These are phyloP conservation scores for Agrilus biguttatus DNA, from an alignment of 2,888 invertebrate species.

Conservation along the genomic window DNA sequence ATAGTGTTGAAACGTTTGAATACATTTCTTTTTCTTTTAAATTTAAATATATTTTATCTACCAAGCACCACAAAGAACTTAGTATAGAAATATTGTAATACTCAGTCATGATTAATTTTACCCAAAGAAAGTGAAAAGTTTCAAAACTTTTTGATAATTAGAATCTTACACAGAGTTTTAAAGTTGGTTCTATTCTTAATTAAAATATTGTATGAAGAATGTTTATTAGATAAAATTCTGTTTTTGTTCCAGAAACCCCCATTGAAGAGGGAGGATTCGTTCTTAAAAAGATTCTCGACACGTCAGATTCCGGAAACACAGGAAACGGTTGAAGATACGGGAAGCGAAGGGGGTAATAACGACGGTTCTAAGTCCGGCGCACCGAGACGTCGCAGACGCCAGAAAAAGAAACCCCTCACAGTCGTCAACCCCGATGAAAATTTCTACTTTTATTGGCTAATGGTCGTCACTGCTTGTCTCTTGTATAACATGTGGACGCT, in stretches of 20 bases:
- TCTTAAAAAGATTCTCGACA: slow-evolving; percentile 86
- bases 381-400: slow-evolving; percentile 46
- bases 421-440: slow-evolving; percentile 93
- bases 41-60: no score
- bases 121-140: no score
- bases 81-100: no score
- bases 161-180: no score
- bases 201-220: no score
- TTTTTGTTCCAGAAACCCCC: slow-evolving; percentile 50
- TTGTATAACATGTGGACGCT: slow-evolving; percentile 93
- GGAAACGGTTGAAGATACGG: slow-evolving; percentile 60
- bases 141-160: no score
- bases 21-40: no score
- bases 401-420: slow-evolving; percentile 57
- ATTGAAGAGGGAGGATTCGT: slow-evolving; percentile 82
- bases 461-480: slow-evolving; percentile 76
- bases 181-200: no score
- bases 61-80: no score
- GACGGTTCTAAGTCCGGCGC: slow-evolving; percentile 24
- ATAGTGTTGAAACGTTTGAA: no score
- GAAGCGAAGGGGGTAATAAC: slow-evolving; percentile 36
- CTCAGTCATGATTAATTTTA: no score
- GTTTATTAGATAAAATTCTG: no score
- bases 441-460: slow-evolving; percentile 92
- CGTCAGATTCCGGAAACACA: slow-evolving; percentile 80